Conservation (phyloP, 2,888 invertebrate species). For the Schizaphis graminum region DNA sequence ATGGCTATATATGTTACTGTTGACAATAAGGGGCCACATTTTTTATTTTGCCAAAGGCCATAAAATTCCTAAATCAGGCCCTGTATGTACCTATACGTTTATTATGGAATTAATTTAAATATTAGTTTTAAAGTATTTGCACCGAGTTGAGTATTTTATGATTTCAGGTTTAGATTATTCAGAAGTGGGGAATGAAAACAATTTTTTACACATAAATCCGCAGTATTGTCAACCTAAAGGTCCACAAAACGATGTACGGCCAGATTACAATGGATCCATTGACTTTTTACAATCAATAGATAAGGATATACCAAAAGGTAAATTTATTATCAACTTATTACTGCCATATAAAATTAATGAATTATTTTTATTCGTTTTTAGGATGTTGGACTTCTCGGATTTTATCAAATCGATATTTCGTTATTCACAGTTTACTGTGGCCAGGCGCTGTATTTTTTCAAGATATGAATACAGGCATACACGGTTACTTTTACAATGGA, state of each 20-base stretch:
- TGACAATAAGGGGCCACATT: too few relatives aligned
- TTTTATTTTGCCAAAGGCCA: too few relatives aligned
- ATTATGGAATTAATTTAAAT: not conserved
- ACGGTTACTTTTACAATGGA: conserved; percentile 58
- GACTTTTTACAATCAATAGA: conserved; percentile 90
- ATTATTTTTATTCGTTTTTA: not conserved
- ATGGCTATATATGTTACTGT: too few relatives aligned
- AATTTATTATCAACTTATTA: not conserved
- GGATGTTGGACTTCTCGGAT: conserved; percentile 49
- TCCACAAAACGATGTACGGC: not conserved
- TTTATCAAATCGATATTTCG: conserved; percentile 36
- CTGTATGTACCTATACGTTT: not conserved
- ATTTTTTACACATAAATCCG: conserved; percentile 34
- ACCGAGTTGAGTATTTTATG: not conserved
- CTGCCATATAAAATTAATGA: not conserved
- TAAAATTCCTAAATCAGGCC: too few relatives aligned
- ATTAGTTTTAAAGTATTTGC: not conserved
- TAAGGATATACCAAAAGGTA: conserved; percentile 80
- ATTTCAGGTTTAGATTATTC: conserved; percentile 49
- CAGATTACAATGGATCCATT: conserved; percentile 85
- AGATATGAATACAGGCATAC: conserved; percentile 42
- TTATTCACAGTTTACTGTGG: conserved; percentile 39
- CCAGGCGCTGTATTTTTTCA: conserved; percentile 44
- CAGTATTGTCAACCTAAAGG: not conserved
- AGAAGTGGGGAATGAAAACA: conserved; percentile 11